phyloP scores from a whole-genome alignment of 2,797 vertebrate species.

The Rhadinocentrus ornatus region DNA sequence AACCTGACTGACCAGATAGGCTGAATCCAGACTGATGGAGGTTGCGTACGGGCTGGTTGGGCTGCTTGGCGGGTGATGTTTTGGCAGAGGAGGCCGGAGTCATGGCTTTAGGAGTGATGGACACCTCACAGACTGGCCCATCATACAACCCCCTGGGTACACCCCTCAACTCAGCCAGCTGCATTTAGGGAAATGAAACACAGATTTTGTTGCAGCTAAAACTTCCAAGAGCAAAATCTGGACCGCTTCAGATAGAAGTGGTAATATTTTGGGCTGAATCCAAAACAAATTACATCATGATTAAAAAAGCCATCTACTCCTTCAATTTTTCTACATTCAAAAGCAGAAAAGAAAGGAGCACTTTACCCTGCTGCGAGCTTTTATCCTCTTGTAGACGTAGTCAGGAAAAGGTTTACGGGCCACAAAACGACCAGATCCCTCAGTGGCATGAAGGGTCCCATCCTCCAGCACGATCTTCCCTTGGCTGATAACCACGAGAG shows the following conservation, averaged over 20 bases:
- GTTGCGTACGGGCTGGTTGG: conserved; percentile 91
- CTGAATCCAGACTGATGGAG: conserved; percentile 99
- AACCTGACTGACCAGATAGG: conserved; percentile 89
- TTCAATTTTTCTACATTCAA: background rate
- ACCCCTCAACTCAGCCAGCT: conserved; percentile 95
- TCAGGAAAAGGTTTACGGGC: conserved; percentile 95
- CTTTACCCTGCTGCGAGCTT: conserved; percentile 94
- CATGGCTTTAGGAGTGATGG: conserved; percentile 92
- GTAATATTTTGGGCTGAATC: background rate
- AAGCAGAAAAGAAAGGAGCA: background rate
- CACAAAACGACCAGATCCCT: conserved; percentile 93
- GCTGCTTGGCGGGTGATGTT: conserved; percentile 96
- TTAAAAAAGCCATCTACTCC: background rate
- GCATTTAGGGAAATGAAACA: conserved; percentile 25
- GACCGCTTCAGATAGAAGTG: background rate
- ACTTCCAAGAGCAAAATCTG: background rate
- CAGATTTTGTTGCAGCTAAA: background rate
- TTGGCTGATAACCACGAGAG: conserved; percentile 98
- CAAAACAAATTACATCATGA: background rate
- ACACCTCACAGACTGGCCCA: conserved; percentile 95
- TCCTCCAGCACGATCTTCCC: conserved; percentile 97
- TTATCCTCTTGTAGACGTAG: conserved; percentile 99
- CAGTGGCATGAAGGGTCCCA: conserved; percentile 89
- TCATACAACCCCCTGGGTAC: conserved; percentile 97
- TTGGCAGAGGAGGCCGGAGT: conserved; percentile 95